Evolutionary conservation across 1,140 invertebrate genomes (phyloP).

Genomic region (Drosophila sp.): DNA sequence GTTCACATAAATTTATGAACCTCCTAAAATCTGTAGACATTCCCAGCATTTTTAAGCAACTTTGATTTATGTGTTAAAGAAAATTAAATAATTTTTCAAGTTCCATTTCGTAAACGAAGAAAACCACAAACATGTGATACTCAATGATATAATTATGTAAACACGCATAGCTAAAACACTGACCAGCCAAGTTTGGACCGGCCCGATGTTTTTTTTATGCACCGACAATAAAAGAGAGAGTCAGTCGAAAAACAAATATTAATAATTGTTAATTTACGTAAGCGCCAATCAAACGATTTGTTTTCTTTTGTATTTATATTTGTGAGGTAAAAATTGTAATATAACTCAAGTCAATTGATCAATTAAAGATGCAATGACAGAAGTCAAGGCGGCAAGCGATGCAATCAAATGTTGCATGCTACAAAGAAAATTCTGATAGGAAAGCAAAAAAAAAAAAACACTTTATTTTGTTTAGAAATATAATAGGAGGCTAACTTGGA

Average conservation of each 20-base stretch:
- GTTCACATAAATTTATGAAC: slow-evolving; percentile 57
- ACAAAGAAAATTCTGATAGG: neutral
- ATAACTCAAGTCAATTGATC: slow-evolving; percentile 67
- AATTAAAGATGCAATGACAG: slow-evolving; percentile 64
- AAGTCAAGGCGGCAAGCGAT: slow-evolving; percentile 3
- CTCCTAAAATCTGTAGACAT: slow-evolving; percentile 46
- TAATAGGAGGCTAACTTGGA: neutral
- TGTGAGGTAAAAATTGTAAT: slow-evolving; percentile 50
- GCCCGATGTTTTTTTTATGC: slow-evolving; percentile 36
- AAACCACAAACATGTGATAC: slow-evolving; percentile 37
- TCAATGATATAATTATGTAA: slow-evolving; percentile 73
- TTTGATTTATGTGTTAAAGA: slow-evolving; percentile 57
- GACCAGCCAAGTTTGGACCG: slow-evolving; percentile 11
- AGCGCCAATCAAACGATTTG: slow-evolving; percentile 62
- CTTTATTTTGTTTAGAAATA: neutral
- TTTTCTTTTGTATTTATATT: slow-evolving; percentile 33
- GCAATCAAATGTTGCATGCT: slow-evolving; percentile 18
- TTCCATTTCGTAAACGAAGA: slow-evolving; percentile 27
- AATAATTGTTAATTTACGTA: slow-evolving; percentile 72
- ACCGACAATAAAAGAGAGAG: slow-evolving; percentile 66
- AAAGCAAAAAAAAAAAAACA: neutral
- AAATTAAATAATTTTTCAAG: slow-evolving; percentile 53
- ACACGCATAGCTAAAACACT: slow-evolving; percentile 44
- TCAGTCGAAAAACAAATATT: slow-evolving; percentile 49
- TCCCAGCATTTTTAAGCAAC: slow-evolving; percentile 21